Conservation (phyloP, 2,113 vertebrate species). For the Myotis lucifugus region DNA sequence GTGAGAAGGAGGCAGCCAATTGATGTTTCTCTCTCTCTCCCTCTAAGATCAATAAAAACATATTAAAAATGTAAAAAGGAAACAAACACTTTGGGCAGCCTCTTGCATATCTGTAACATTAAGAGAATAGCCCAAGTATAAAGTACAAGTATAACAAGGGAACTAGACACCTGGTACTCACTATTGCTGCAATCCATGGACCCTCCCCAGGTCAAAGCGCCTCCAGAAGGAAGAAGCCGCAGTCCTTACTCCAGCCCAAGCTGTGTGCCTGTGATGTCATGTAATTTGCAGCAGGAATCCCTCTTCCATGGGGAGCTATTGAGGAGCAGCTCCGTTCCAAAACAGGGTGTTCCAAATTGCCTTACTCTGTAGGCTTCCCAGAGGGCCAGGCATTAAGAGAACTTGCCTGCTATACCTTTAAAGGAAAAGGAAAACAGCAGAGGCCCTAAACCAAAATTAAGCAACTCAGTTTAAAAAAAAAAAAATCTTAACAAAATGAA, state of each 20-base stretch:
- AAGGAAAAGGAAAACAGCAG: conserved; percentile 23
- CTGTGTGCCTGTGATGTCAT: not conserved
- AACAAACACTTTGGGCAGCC: not conserved
- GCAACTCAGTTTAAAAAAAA: not conserved
- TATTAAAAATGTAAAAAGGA: not conserved
- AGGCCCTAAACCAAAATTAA: conserved; percentile 19
- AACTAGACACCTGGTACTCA: not conserved
- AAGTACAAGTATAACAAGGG: not conserved
- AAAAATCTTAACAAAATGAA: not conserved
- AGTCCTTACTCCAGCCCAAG: not conserved
- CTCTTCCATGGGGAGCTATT: not conserved
- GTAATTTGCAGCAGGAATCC: not conserved
- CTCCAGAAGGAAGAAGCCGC: not conserved
- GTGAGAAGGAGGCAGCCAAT: too few species aligned
- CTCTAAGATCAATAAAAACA: not conserved
- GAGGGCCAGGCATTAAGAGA: conserved; percentile 16
- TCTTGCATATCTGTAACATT: conserved; percentile 46
- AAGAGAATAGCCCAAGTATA: conserved; percentile 19
- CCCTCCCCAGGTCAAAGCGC: conserved; percentile 61
- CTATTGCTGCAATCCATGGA: not conserved
- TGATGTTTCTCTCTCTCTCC: too few species aligned
- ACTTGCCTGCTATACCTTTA: not conserved
- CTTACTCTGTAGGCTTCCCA: not conserved
- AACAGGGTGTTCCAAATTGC: conserved; percentile 45
- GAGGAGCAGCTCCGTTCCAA: not conserved